A percentile compares a stretch with the other conserved stretches of the same genome.
phyloP scores from a whole-genome alignment of 2,888 invertebrate species.

The Drosophila nigritarsus region DNA sequence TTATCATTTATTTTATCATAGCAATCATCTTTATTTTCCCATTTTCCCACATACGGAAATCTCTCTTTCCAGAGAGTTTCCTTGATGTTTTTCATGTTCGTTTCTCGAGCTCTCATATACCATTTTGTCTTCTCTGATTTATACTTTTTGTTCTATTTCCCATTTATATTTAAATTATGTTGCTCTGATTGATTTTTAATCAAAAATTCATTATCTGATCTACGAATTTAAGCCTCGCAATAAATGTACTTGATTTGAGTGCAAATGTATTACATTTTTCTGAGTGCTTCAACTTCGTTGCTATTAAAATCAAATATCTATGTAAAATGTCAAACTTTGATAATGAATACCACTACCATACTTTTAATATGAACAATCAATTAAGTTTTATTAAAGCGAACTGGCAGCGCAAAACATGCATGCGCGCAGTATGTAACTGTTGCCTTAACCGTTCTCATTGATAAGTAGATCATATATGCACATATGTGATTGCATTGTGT shows the following conservation, averaged over 20 bases:
- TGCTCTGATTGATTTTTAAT: no score
- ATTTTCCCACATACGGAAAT: no score
- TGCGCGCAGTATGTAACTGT: slow-evolving; percentile 6
- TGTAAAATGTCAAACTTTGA: background rate
- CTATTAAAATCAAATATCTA: background rate
- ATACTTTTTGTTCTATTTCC: background rate
- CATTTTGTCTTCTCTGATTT: background rate
- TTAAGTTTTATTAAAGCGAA: background rate
- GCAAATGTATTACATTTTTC: background rate
- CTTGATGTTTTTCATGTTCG: no score
- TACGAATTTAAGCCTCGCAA: background rate
- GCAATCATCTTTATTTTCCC: background rate
- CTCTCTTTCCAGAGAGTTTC: no score
- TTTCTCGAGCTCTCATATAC: no score
- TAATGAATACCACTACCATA: background rate
- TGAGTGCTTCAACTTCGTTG: background rate
- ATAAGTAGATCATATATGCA: slow-evolving; percentile 9
- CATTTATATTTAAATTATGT: background rate
- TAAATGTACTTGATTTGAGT: background rate
- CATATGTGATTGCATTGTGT: slow-evolving; percentile 6
- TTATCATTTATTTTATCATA: background rate
- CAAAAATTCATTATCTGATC: background rate
- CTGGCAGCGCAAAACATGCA: slow-evolving; percentile 14
- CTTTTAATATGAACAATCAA: no score
- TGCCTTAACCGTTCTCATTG: slow-evolving; percentile 29